These are phyloP conservation scores for Anguilla anguilla DNA, from an alignment of 2,797 vertebrate species.

Conservation along the genomic window DNA sequence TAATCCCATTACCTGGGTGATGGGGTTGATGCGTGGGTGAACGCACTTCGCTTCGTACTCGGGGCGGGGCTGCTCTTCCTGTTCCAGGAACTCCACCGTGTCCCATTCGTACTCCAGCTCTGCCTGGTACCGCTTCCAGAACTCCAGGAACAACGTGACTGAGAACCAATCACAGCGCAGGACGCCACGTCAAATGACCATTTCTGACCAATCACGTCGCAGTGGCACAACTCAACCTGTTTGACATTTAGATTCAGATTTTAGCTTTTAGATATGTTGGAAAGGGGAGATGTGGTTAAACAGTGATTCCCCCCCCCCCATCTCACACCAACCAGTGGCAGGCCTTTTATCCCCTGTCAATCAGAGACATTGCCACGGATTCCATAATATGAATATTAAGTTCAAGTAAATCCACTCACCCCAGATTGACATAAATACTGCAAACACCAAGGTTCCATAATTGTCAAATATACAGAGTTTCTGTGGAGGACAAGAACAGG, in stretches of 20 bases:
- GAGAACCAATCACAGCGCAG: slow-evolving; percentile 4
- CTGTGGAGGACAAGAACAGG: slow-evolving; percentile 67
- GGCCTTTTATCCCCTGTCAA: not conserved
- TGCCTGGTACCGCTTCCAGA: slow-evolving; percentile 91
- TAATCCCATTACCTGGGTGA: slow-evolving; percentile 78
- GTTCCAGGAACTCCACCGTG: slow-evolving; percentile 87
- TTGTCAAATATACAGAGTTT: slow-evolving; percentile 95
- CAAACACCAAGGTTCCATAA: slow-evolving; percentile 91
- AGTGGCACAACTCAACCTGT: not conserved
- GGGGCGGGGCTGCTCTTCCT: slow-evolving; percentile 84
- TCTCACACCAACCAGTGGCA: no score
- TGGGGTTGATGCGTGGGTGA: slow-evolving; percentile 79
- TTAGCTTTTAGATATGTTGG: not conserved
- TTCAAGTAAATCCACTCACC: slow-evolving; percentile 73
- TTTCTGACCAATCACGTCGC: not conserved
- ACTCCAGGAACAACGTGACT: slow-evolving; percentile 93
- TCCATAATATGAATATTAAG: not conserved
- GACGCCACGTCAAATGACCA: not conserved
- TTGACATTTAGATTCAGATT: not conserved
- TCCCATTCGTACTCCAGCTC: slow-evolving; percentile 92
- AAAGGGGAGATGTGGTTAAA: not conserved
- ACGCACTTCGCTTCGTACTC: slow-evolving; percentile 88
- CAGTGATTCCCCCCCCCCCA: not conserved
- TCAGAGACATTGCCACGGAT: not conserved
- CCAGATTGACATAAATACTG: slow-evolving; percentile 95